Base-by-base conservation (phyloP, 2,113 vertebrate species). In the Dendropsophus ebraccatus region DNA sequence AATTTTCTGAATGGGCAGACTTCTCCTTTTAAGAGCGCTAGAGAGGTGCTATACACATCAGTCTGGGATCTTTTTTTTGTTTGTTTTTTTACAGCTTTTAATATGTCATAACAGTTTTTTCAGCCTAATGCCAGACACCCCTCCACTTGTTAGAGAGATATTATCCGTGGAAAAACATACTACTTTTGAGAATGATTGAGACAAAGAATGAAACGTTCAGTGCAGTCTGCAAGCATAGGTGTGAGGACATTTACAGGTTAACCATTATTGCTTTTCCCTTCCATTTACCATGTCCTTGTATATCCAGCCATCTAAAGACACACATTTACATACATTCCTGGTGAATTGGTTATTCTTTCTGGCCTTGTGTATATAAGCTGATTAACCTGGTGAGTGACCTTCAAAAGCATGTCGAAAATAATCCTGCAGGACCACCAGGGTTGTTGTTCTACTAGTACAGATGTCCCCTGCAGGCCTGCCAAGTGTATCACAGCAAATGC, bases 371-470 rank as follows among this genome's bases (percentile, higher is more conserved):
- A 70, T 76, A 87, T 91, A 86, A 91, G 91, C 88, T 88, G 91
- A 92, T 92, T 91, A 92, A 88, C 67, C 85, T 83, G 28, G 87
- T 90, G 72, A 89, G 74, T 90, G 90, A 91, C 91, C 91, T 90
- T 90, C 84, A 83, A 45, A 87, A 92, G 89, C 87, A 86, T 56
- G 87, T 87, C 52, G 2, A 87, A 86, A 87, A 91, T 84, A 91
- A 91, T 89, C 89, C 86, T 88, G 72, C 74, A 88, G 87, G 89
- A 92, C 91, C 90, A 92, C 91, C 91, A 85, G 87, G 88, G 89
- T 92, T 90, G 91, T 91, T 91, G 89, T 52, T 87, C 88, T 90
- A 87, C 91, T 91, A 91, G 89, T 92, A 91, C 91, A 89, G 92
- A 91, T 87, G 75, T 86, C 84, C 89, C 88, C 88, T 87, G 52